Evolutionary conservation across 2,888 invertebrate species (phyloP).

Genomic region (Colostygia pectinataria): DNA sequence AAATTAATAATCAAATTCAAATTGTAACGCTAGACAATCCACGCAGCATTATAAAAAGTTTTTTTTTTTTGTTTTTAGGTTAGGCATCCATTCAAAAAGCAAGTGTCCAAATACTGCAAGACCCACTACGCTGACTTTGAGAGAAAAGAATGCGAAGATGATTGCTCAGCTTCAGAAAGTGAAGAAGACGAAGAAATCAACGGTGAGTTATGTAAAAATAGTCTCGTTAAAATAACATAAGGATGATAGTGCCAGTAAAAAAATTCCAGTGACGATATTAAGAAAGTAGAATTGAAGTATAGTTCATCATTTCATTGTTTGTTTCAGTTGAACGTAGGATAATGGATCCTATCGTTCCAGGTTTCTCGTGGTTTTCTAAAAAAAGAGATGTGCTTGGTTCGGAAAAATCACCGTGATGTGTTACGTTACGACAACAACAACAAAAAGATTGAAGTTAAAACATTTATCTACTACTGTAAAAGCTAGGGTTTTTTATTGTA

Average conservation of each 20-base stretch:
- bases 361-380: constrained; percentile 59
- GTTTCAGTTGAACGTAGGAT: constrained; percentile 60
- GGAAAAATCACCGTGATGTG: constrained; percentile 1
- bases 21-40: too few relatives aligned
- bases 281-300: too few relatives aligned
- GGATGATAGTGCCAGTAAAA: too few relatives aligned
- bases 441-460: too few relatives aligned
- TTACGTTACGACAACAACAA: too few relatives aligned
- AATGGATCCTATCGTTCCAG: constrained; percentile 53
- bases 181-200: constrained; percentile 34
- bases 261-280: too few relatives aligned
- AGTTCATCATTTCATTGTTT: too few relatives aligned
- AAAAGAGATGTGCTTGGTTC: constrained; percentile 43
- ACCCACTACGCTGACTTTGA: constrained; percentile 59
- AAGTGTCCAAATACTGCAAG: constrained; percentile 65
- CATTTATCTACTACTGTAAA: too few relatives aligned
- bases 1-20: too few relatives aligned
- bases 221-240: too few relatives aligned
- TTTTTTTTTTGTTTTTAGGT: constrained; percentile 40
- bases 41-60: neutral
- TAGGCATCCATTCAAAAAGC: constrained; percentile 50
- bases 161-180: constrained; percentile 43
- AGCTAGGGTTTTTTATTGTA: too few relatives aligned
- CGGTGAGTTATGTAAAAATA: too few relatives aligned
- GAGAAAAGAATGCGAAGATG: constrained; percentile 55